Percentiles rank a stretch among this genome's conserved stretches.
phyloP scores from a whole-genome alignment of 1,140 invertebrate genomes.

The Pogonomyrmex californicus region DNA sequence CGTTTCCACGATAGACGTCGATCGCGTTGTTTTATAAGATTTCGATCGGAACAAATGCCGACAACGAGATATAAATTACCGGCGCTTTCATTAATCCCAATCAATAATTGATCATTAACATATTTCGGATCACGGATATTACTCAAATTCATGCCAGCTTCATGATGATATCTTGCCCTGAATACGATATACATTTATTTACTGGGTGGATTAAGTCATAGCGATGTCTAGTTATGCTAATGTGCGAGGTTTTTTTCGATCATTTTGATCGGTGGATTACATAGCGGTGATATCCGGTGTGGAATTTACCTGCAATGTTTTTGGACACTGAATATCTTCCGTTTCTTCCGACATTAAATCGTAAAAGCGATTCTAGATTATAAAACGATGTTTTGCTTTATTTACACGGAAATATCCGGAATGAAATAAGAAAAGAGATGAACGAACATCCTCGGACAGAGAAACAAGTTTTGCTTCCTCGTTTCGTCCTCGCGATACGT shows the following conservation, averaged over 20 bases:
- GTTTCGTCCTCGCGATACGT: constrained; percentile 32
- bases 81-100: constrained; percentile 25
- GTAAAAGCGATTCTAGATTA: constrained; percentile 4
- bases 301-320: constrained; percentile 32
- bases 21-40: constrained; percentile 44
- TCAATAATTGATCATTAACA: constrained; percentile 28
- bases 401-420: neutral
- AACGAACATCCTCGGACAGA: neutral
- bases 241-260: constrained; percentile 37
- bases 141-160: constrained; percentile 46
- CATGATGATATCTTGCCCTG: constrained; percentile 28
- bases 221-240: constrained; percentile 72
- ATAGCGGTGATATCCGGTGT: constrained; percentile 11
- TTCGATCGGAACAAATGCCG: neutral
- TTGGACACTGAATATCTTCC: constrained; percentile 46
- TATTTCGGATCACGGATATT: constrained; percentile 10
- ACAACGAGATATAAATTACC: constrained; percentile 51
- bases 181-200: constrained; percentile 53
- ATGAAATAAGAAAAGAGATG: neutral
- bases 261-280: constrained; percentile 54
- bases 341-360: constrained; percentile 15
- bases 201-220: constrained; percentile 68
- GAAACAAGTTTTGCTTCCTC: neutral
- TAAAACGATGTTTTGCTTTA: constrained; percentile 4
- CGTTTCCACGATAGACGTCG: constrained; percentile 11